A percentile compares a stretch with the other conserved stretches of the same genome.
Evolutionary conservation across 2,888 invertebrate genomes (phyloP).

Genomic region (Napeogenes sylphis): DNA sequence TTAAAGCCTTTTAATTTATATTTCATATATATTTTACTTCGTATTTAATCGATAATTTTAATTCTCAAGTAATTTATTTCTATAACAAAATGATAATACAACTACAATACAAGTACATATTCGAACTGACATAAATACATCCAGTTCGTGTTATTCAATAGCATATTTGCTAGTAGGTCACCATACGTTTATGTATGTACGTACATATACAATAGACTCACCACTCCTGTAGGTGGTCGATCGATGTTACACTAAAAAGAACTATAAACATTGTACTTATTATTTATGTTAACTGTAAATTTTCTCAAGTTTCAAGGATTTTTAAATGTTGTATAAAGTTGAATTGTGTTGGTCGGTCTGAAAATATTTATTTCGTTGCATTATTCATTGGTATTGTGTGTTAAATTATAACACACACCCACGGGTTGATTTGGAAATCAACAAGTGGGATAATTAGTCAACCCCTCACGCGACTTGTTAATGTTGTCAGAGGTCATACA

Average conservation of each 20-base stretch:
- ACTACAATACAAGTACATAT: neutral
- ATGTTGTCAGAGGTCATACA: slow-evolving; percentile 27
- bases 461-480: slow-evolving; percentile 45
- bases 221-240: slow-evolving; percentile 24
- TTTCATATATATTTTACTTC: too few species aligned
- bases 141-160: slow-evolving; percentile 15
- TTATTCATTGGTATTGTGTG: too few species aligned
- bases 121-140: neutral
- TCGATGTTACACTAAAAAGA: slow-evolving; percentile 21
- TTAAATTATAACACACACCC: neutral
- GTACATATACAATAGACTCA: slow-evolving; percentile 20
- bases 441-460: slow-evolving; percentile 49
- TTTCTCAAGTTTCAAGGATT: slow-evolving; percentile 3
- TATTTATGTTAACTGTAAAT: slow-evolving; percentile 2
- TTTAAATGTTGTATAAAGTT: neutral
- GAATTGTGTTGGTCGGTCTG: neutral
- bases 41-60: too few species aligned
- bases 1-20: too few species aligned
- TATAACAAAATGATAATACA: too few species aligned
- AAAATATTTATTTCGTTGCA: too few species aligned
- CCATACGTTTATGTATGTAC: slow-evolving; percentile 21
- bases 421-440: slow-evolving; percentile 33
- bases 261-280: slow-evolving; percentile 3
- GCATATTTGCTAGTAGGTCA: slow-evolving; percentile 25
- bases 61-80: too few species aligned